Evolutionary conservation across 1,140 invertebrate species (phyloP).

Genomic region (Cydia splendana): DNA sequence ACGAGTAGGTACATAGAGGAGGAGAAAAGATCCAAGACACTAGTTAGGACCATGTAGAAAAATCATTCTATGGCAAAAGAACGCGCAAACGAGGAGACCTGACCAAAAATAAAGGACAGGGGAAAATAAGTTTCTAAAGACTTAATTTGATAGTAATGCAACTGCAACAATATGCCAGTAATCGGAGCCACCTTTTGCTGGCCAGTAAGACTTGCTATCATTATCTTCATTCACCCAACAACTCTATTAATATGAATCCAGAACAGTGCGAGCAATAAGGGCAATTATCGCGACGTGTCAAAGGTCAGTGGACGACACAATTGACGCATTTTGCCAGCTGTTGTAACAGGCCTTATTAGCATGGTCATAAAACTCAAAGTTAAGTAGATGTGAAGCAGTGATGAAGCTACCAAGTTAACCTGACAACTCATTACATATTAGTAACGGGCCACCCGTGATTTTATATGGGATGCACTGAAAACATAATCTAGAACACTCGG

Average conservation of each 20-base stretch:
- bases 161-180: neutral
- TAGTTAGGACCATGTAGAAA: too few relatives aligned
- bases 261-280: slow-evolving; percentile 26
- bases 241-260: slow-evolving; percentile 29
- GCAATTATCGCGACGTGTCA: slow-evolving; percentile 25
- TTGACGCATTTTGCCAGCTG: slow-evolving; percentile 6
- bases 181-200: neutral
- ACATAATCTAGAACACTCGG: neutral
- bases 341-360: neutral
- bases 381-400: neutral
- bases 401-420: neutral
- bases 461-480: neutral
- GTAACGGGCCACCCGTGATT: slow-evolving; percentile 1
- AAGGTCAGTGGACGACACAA: slow-evolving; percentile 25
- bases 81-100: too few relatives aligned
- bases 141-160: too few relatives aligned
- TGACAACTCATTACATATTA: neutral
- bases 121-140: too few relatives aligned
- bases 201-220: neutral
- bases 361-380: neutral
- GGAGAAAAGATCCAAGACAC: too few relatives aligned
- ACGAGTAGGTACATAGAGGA: too few relatives aligned
- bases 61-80: too few relatives aligned
- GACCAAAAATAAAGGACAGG: too few relatives aligned
- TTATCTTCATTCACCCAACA: slow-evolving; percentile 5